phyloP scores from a whole-genome alignment of 92 coral and sea anemone species.

The Micromussa lordhowensis region DNA sequence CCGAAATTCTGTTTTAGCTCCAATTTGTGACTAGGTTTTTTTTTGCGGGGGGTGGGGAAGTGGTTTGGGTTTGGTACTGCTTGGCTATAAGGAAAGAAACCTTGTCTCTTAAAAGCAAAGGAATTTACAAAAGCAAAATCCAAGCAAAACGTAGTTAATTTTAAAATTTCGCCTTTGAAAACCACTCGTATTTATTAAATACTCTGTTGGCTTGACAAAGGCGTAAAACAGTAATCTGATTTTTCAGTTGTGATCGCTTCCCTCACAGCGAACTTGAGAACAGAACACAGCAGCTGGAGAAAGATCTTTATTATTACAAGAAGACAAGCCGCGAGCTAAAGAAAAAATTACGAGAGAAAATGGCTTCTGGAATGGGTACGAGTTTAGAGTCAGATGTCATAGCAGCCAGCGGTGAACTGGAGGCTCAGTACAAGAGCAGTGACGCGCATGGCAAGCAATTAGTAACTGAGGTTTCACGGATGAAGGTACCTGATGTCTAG shows the following conservation, averaged over 20 bases:
- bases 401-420: slow-evolving; percentile 60
- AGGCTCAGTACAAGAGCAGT: slow-evolving; percentile 44
- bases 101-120: too few species aligned
- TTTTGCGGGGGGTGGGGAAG: too few species aligned
- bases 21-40: too few species aligned
- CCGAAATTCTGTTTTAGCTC: too few species aligned
- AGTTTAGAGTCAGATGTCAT: slow-evolving; percentile 67
- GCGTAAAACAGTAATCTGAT: not conserved
- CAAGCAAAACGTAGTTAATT: too few species aligned
- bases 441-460: slow-evolving; percentile 56
- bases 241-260: not conserved
- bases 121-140: too few species aligned
- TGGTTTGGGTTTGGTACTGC: too few species aligned
- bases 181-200: too few species aligned
- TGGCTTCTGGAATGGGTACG: slow-evolving; percentile 67
- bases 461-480: slow-evolving; percentile 50
- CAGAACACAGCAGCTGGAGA: slow-evolving; percentile 84
- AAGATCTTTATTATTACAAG: slow-evolving; percentile 96
- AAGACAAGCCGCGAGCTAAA: slow-evolving; percentile 93
- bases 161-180: not conserved
- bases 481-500: slow-evolving; percentile 40
- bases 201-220: not conserved
- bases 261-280: slow-evolving; percentile 73
- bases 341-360: slow-evolving; percentile 87
- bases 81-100: too few species aligned